A percentile compares a stretch with the other conserved stretches of the same genome.
These are phyloP conservation scores for Kuschelorhynchus macadamiae DNA, from an alignment of 2,888 invertebrate species.

Conservation along the genomic window DNA sequence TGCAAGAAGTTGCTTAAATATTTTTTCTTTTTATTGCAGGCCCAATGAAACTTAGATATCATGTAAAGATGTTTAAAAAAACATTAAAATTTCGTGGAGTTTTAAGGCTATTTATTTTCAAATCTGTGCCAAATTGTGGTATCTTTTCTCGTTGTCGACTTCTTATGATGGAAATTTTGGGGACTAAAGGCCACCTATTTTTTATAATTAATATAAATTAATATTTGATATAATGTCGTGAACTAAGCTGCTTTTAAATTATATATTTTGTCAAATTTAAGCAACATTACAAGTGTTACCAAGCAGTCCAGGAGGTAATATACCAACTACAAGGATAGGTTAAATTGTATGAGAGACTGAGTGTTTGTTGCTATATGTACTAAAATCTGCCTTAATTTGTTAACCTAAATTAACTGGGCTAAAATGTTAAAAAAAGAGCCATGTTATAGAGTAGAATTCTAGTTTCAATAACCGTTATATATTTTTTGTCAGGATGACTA, in stretches of 20 bases:
- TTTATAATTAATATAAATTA: background rate
- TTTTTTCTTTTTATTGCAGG: constrained; percentile 66
- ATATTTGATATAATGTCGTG: background rate
- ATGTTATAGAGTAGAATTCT: too few species aligned
- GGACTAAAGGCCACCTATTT: constrained; percentile 53
- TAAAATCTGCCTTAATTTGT: constrained; percentile 27
- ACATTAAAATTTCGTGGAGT: constrained; percentile 24
- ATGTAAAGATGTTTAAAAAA: constrained; percentile 22
- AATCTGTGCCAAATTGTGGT: constrained; percentile 66
- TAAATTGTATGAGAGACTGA: constrained; percentile 23
- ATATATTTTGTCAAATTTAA: constrained; percentile 14
- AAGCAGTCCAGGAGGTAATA: constrained; percentile 48
- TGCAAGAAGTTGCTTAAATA: constrained; percentile 46
- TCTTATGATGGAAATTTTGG: constrained; percentile 34
- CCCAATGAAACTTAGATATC: constrained; percentile 66
- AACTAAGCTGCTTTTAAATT: constrained; percentile 6
- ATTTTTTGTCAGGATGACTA: too few species aligned
- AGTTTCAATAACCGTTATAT: too few species aligned
- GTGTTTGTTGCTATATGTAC: constrained; percentile 27
- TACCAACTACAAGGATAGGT: background rate
- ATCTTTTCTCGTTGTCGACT: constrained; percentile 30
- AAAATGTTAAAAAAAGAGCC: too few species aligned
- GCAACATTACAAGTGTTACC: constrained; percentile 37
- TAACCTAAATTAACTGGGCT: too few species aligned
- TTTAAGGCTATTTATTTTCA: constrained; percentile 23